Evolutionary conservation across 2,113 vertebrate species (phyloP), one percentile per base, ranked within the genome.

Genomic region (Micromys minutus): DNA sequence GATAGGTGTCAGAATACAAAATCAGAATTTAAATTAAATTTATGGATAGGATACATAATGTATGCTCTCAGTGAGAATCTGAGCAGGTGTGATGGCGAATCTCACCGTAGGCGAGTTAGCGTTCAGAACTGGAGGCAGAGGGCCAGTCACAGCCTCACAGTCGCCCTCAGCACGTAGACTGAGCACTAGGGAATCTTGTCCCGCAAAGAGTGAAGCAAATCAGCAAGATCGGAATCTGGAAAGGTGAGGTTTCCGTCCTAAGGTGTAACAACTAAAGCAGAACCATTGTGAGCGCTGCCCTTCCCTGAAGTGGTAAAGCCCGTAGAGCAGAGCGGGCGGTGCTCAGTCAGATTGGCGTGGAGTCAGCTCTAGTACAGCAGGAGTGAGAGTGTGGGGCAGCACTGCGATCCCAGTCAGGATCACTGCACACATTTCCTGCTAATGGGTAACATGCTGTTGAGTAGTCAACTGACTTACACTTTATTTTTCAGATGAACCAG

Each of bases 401-500:
- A n/a, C 24, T 88, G 85, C 63, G 67, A 19, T 91, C 88, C 55
- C 45, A 19, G 72, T 55, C 45, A 34, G 85, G 29, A 45, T 80
- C 69, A 77, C 93, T 95, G 93, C 85, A 75, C 90, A 89, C 31
- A 61, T 91, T 91, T 88, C 63, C 85, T 97, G 31, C 79, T 93
- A 31, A 45, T 50, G 26, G n/a, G 61, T 47, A 47, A 0, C 76
- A 29, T 96, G 61, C 83, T 93, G 7, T 74, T 39, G 67, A 97
- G 88, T 98, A 98, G 98, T 98, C 97, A 98, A 98, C 97, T 98
- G 98, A 98, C 98, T 96, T 98, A 97, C 95, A 97, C 98, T 98
- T 98, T 99, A 98, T 99, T 98, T 99, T 99, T 98, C 99, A 99
- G 99, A 99, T 98, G 99, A 99, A 97, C 99, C 99, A 34, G 99